A percentile compares a stretch with the other conserved stretches of the same genome.
phyloP scores from a whole-genome alignment of 1,140 invertebrate species.

The Lepidurus arcticus region DNA sequence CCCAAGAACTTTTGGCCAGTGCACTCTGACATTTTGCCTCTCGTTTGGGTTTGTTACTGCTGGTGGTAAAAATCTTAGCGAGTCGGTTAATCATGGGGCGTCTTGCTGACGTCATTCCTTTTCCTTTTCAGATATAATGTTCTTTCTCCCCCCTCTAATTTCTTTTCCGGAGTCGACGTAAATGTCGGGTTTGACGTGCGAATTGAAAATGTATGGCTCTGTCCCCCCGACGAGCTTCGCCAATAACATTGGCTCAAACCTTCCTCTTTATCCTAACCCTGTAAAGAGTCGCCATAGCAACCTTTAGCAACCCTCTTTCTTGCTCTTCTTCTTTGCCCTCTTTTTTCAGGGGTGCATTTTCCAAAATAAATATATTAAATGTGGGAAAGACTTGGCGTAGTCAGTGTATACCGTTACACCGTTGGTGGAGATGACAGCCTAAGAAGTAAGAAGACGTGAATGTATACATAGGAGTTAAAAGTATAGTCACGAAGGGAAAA shows the following conservation, averaged over 20 bases:
- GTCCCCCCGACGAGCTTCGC: background rate
- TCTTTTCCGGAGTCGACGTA: background rate
- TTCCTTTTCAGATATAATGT: background rate
- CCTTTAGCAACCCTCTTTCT: background rate
- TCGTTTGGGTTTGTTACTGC: background rate
- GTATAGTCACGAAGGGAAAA: background rate
- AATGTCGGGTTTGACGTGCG: background rate
- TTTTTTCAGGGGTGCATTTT: background rate
- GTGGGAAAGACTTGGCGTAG: background rate
- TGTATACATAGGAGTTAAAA: too few species aligned
- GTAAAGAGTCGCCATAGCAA: constrained; percentile 3
- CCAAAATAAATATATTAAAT: background rate
- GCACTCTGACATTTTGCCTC: constrained; percentile 13
- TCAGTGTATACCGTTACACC: too few species aligned
- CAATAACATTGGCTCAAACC: background rate
- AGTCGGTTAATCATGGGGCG: background rate
- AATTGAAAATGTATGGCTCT: background rate
- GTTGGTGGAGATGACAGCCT: too few species aligned
- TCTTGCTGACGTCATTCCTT: background rate
- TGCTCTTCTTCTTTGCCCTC: background rate
- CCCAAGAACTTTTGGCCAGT: constrained; percentile 13
- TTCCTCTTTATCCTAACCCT: background rate
- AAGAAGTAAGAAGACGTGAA: too few species aligned
- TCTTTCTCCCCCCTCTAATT: background rate
- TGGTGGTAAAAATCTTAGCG: background rate